Percentiles rank a stretch among this genome's conserved stretches.
Evolutionary conservation across 1,140 invertebrate genomes (phyloP).

Genomic region (Andricus grossulariae): DNA sequence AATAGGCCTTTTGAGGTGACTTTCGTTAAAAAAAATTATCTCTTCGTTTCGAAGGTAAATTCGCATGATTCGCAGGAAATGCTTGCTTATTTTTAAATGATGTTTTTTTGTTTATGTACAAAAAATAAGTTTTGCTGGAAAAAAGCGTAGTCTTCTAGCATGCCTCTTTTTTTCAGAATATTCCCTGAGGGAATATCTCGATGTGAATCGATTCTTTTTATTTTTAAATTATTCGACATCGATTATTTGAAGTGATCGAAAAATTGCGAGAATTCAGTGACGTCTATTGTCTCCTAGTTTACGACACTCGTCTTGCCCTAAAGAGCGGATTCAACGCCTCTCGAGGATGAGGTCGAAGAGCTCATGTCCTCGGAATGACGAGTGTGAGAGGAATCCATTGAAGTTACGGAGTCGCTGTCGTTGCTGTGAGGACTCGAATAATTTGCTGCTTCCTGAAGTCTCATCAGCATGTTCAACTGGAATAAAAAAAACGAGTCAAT

Average conservation of each 20-base stretch:
- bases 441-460: constrained; percentile 94
- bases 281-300: constrained; percentile 38
- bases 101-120: constrained; percentile 36
- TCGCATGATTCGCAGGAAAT: neutral
- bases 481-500: constrained; percentile 60
- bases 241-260: constrained; percentile 12
- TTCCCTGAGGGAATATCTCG: constrained; percentile 34
- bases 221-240: neutral
- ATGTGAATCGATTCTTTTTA: constrained; percentile 5
- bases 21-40: neutral
- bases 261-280: constrained; percentile 32
- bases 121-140: constrained; percentile 27
- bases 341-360: constrained; percentile 64
- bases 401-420: constrained; percentile 86
- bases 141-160: neutral
- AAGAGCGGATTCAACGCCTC: constrained; percentile 70
- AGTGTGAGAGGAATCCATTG: constrained; percentile 68
- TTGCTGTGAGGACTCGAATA: constrained; percentile 91
- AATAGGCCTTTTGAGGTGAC: neutral
- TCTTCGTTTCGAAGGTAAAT: neutral
- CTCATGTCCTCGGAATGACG: constrained; percentile 70
- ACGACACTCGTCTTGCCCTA: constrained; percentile 44
- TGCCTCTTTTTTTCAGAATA: neutral
- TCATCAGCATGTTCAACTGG: constrained; percentile 95
- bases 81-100: constrained; percentile 31